Evolutionary conservation across 2,797 vertebrate genomes (phyloP), one percentile per base, ranked within the genome.

Genomic region (Dendrocincla tyrannina): DNA sequence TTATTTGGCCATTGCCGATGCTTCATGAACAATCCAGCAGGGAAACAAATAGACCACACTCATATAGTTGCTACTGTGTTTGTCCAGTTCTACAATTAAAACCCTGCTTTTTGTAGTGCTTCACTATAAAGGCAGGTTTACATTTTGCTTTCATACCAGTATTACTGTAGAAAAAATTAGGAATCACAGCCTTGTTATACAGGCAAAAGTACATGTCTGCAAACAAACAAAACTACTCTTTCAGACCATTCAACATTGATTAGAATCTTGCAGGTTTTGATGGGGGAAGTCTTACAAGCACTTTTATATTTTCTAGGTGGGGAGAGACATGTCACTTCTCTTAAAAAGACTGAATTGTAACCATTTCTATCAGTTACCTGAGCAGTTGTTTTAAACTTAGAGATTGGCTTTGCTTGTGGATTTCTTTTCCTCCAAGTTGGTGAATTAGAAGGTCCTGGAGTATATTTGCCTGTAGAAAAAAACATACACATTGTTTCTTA

Each of bases 351-450:
- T 37, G 20, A 55, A 82, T 25, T 63, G 56, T 44, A 50, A 83
- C 46, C 20, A 83, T 41, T 20, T 73, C 32, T 82, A 19, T 27
- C 41, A 73, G 22, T 92, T 98, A 98, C 97, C 97, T 97, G 97
- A 94, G 93, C 77, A 49, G 82, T 93, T 83, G 74, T 94, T 97
- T 91, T 97, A 95, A 66, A 94, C 94, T 96, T 97, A 49, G 95
- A 94, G 67, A 96, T 97, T 0, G 88, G 69, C 95, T 97, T 98
- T 84, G 97, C 72, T 59, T 75, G 97, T n/a, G 97, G 78, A 76
- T 96, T 97, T 97, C 93, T 97, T 94, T 95, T 98, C 73, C 62
- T 78, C 97, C 97, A 97, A 28, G 91, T 28, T 64, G 96, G 93
- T 77, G 95, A 88, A 82, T 91, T 97, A 72, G 79, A 96, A 37